Percentiles rank a stretch among this genome's conserved stretches.
Evolutionary conservation across 2,888 invertebrate species (phyloP).

Genomic region (Tyria jacobaeae): DNA sequence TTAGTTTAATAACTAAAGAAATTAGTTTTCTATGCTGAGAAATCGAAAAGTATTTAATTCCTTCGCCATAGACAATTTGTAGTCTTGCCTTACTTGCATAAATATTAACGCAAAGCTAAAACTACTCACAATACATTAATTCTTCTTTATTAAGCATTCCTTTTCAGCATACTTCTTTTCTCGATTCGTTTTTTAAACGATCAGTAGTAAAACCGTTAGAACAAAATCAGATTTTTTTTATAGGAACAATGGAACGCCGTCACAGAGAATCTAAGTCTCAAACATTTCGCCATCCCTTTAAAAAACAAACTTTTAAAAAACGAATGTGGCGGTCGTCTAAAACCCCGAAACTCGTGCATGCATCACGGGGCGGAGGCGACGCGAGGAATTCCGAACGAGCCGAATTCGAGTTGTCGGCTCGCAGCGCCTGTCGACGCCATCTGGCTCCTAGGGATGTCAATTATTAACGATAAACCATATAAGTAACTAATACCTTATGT

Average conservation of each 20-base stretch:
- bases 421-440: conserved; percentile 80
- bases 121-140: too few species aligned
- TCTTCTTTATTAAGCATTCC: neutral
- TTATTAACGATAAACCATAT: neutral
- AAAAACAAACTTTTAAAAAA: conserved; percentile 24
- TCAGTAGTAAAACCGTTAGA: neutral
- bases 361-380: conserved; percentile 77
- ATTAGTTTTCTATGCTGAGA: too few species aligned
- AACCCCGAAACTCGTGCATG: conserved; percentile 60
- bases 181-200: neutral
- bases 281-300: conserved; percentile 22
- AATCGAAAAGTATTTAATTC: too few species aligned
- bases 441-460: conserved; percentile 70
- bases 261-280: conserved; percentile 8
- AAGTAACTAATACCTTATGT: conserved; percentile 7
- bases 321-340: conserved; percentile 29
- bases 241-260: conserved; percentile 15
- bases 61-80: neutral
- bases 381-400: conserved; percentile 77
- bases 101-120: neutral
- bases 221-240: neutral
- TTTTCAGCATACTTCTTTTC: neutral
- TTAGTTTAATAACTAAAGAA: neutral
- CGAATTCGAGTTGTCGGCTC: conserved; percentile 76
- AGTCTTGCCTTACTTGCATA: neutral